Evolutionary conservation across 2,797 vertebrate species (phyloP).

Genomic region (Brotogeris chrysoptera): DNA sequence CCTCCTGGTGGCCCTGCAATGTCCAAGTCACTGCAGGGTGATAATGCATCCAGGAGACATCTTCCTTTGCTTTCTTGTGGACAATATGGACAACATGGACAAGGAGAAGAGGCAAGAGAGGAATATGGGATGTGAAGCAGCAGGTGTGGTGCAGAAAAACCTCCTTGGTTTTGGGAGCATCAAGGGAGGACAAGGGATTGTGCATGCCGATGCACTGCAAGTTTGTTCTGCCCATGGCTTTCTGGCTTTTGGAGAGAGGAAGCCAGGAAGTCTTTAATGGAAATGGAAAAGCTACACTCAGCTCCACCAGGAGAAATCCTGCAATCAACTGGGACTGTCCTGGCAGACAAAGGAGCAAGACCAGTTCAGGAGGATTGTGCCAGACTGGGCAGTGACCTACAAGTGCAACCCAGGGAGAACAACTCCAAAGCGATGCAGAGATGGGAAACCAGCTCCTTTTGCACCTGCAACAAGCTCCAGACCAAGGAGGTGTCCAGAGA

Average conservation of each 20-base stretch:
- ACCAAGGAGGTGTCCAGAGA: rapidly evolving
- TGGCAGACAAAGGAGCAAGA: neutral
- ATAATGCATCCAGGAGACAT: neutral
- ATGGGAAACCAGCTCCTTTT: neutral
- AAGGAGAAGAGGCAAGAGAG: neutral
- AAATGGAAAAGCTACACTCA: neutral
- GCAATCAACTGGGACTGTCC: neutral
- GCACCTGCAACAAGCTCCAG: neutral
- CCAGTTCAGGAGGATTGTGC: neutral
- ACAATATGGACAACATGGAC: neutral
- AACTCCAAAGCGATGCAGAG: rapidly evolving
- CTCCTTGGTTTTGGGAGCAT: neutral
- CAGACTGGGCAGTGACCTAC: neutral
- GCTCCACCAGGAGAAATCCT: neutral
- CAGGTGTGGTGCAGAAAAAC: neutral
- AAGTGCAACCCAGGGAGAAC: neutral
- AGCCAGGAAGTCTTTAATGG: neutral
- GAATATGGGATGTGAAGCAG: neutral
- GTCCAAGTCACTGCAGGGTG: neutral
- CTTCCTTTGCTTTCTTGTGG: neutral
- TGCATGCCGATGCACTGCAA: rapidly evolving
- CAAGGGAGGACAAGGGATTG: neutral
- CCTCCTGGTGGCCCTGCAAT: neutral
- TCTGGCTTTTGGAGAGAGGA: neutral
- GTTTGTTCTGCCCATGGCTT: neutral